These are phyloP conservation scores for Sisyra nigra DNA, from an alignment of 2,888 invertebrate species.

Conservation along the genomic window DNA sequence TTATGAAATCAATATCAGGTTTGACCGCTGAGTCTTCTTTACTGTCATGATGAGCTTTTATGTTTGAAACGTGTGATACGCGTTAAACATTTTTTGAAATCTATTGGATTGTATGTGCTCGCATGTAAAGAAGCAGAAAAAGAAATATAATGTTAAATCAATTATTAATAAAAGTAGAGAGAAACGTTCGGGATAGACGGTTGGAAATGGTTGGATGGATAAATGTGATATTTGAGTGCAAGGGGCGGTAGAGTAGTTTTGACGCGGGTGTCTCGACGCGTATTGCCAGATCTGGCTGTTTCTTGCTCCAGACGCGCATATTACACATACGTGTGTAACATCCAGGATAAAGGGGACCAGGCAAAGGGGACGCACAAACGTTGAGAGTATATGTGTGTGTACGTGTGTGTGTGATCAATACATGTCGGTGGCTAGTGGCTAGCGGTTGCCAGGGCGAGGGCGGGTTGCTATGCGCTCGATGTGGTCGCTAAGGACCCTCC, in stretches of 20 bases:
- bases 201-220: constrained; percentile 10
- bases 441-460: constrained; percentile 34
- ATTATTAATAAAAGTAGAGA: constrained; percentile 14
- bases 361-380: not conserved
- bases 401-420: constrained; percentile 32
- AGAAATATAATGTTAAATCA: no score
- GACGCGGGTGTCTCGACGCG: constrained; percentile 14
- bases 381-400: constrained; percentile 3
- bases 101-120: no score
- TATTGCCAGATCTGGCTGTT: constrained; percentile 4
- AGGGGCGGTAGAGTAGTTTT: constrained; percentile 13
- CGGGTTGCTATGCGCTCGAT: constrained; percentile 30
- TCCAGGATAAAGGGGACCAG: not conserved
- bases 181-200: constrained; percentile 19
- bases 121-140: no score
- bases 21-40: no score
- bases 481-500: constrained; percentile 33
- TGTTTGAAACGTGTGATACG: no score
- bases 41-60: no score
- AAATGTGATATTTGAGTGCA: not conserved
- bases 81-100: no score
- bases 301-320: not conserved
- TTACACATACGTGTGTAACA: not conserved
- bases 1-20: no score
- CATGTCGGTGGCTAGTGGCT: constrained; percentile 35